Evolutionary conservation across 2,888 invertebrate species (phyloP).

Genomic region (Epinotia nisella): DNA sequence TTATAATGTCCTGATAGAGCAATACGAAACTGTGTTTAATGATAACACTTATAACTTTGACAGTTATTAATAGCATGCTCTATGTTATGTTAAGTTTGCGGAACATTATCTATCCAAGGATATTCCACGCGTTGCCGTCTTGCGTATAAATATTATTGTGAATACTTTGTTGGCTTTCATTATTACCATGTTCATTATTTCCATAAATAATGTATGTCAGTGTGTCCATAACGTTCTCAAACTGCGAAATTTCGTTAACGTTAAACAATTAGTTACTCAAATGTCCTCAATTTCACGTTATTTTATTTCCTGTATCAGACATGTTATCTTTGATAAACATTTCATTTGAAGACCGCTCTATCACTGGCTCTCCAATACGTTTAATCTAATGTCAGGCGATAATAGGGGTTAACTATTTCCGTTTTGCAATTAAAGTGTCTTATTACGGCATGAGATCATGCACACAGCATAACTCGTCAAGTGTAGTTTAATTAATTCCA

Average conservation of each 20-base stretch:
- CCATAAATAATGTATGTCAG: conserved; percentile 30
- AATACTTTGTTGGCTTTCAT: conserved; percentile 21
- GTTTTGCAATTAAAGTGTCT: neutral
- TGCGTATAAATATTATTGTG: conserved; percentile 21
- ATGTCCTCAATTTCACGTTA: conserved; percentile 8
- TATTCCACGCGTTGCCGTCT: conserved; percentile 13
- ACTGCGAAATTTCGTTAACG: conserved; percentile 15
- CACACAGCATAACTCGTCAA: neutral
- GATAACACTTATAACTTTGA: conserved; percentile 46
- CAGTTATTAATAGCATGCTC: conserved; percentile 45
- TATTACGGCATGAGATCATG: conserved; percentile 14
- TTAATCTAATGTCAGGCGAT: neutral
- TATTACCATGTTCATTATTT: conserved; percentile 15
- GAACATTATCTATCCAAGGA: conserved; percentile 30
- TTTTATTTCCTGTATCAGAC: conserved; percentile 1
- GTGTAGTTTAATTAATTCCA: conserved; percentile 1
- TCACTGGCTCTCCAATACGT: neutral
- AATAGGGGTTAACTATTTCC: conserved; percentile 7
- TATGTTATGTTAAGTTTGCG: conserved; percentile 30
- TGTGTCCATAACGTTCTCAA: conserved; percentile 20
- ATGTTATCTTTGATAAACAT: conserved; percentile 11
- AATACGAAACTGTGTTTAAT: conserved; percentile 49
- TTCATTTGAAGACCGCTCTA: neutral
- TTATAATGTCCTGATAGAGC: conserved; percentile 49
- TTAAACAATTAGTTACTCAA: conserved; percentile 12